phyloP scores from a whole-genome alignment of 2,113 vertebrate genomes.

The Neopipo cinnamomea region DNA sequence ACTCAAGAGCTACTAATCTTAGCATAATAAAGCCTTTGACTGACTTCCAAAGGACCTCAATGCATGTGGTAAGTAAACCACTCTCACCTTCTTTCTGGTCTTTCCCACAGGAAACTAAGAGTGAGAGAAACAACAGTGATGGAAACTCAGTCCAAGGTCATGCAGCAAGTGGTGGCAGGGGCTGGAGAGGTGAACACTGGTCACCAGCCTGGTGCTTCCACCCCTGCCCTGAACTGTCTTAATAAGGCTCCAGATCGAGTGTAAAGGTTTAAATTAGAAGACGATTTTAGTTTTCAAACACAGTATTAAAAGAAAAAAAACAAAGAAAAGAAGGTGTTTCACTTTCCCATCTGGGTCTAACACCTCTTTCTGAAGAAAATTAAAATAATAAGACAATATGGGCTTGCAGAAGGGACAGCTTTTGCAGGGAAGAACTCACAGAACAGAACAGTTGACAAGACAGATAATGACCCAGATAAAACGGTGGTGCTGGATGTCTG shows the following conservation, averaged over 20 bases:
- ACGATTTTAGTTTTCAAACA: neutral
- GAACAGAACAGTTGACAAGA: neutral
- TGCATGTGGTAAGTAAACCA: neutral
- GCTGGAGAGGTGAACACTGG: neutral
- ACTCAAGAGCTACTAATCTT: neutral
- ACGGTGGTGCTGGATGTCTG: neutral
- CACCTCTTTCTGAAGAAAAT: neutral
- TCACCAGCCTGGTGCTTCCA: neutral
- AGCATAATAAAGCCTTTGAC: neutral
- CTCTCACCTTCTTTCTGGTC: neutral
- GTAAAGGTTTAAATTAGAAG: neutral
- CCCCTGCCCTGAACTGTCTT: too few relatives aligned
- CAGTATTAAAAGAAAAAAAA: neutral
- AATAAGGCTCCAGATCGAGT: neutral
- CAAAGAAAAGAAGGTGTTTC: neutral
- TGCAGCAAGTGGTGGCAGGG: neutral
- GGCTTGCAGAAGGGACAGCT: neutral
- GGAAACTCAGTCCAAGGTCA: neutral
- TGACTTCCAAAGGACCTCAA: slow-evolving; percentile 6
- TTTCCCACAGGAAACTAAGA: neutral
- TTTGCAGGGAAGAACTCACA: neutral
- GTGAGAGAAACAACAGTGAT: neutral
- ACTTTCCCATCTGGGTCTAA: neutral
- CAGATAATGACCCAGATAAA: neutral
- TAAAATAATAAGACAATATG: neutral